These are phyloP conservation scores for Dissostichus mawsoni DNA, from an alignment of 2,113 vertebrate species.

Conservation along the genomic window DNA sequence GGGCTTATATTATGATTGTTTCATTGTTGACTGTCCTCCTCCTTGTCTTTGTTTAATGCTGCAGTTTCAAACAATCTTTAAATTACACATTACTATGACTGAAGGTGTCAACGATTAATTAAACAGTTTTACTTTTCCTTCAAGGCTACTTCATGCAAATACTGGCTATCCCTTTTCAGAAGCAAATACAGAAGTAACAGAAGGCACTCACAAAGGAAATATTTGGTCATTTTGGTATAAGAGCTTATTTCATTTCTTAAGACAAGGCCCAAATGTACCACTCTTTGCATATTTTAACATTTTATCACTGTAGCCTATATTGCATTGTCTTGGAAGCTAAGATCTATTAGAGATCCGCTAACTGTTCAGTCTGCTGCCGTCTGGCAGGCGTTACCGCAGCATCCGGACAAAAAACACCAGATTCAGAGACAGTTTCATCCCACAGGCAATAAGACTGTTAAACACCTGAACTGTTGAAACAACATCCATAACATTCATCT, in stretches of 20 bases:
- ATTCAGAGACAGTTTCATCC: too few species aligned
- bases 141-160: background rate
- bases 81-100: background rate
- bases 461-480: too few species aligned
- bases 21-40: conserved; percentile 17
- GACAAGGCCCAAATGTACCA: background rate
- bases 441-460: too few species aligned
- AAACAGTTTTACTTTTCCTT: background rate
- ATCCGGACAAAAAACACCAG: too few species aligned
- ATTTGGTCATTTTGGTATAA: background rate
- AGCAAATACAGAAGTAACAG: background rate
- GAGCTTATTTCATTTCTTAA: background rate
- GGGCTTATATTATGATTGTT: conserved; percentile 7
- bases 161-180: background rate
- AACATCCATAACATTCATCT: too few species aligned
- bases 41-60: background rate
- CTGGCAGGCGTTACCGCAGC: too few species aligned
- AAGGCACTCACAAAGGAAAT: background rate
- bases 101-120: background rate
- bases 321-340: background rate
- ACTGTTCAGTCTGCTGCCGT: too few species aligned
- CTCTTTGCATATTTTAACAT: background rate
- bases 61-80: background rate
- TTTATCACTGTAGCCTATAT: background rate
- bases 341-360: too few species aligned